Evolutionary conservation across 2,113 vertebrate genomes (phyloP).

Genomic region (Tenrec ecaudatus): DNA sequence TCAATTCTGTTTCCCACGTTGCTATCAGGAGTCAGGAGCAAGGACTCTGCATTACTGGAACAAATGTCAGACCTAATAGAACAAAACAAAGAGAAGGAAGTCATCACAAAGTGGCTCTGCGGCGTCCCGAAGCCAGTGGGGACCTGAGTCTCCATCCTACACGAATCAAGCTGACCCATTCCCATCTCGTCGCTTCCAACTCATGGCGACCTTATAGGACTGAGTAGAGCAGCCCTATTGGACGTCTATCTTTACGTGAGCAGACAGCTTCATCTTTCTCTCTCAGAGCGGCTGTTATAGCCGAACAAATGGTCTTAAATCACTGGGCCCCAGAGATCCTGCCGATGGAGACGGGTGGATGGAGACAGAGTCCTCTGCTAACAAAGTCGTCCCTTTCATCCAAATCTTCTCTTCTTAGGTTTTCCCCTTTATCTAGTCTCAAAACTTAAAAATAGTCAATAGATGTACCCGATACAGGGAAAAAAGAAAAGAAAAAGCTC

Average conservation of each 20-base stretch:
- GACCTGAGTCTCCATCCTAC: neutral
- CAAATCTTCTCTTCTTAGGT: neutral
- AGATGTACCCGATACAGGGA: neutral
- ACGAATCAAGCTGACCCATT: no score
- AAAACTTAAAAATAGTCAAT: conserved; percentile 35
- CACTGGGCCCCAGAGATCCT: neutral
- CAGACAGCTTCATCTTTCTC: neutral
- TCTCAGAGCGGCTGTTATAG: neutral
- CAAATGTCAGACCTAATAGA: conserved; percentile 85
- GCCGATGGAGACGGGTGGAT: neutral
- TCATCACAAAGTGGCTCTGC: conserved; percentile 37
- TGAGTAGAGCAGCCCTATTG: neutral
- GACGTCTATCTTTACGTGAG: neutral
- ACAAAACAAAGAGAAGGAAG: conserved; percentile 33
- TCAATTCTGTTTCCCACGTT: conserved; percentile 92
- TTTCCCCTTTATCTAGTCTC: neutral
- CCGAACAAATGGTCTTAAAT: no score
- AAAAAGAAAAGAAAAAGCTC: neutral
- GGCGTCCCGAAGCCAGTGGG: neutral
- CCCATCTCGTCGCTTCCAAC: no score
- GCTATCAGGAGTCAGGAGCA: conserved; percentile 83
- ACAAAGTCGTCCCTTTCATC: neutral
- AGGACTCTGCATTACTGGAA: conserved; percentile 78
- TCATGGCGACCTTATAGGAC: no score
- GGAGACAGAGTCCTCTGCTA: neutral